Percentiles rank a stretch among this genome's conserved stretches.
These are phyloP conservation scores for Lanistes nyassanus DNA, from an alignment of 1,140 invertebrate genomes.

Conservation along the genomic window DNA sequence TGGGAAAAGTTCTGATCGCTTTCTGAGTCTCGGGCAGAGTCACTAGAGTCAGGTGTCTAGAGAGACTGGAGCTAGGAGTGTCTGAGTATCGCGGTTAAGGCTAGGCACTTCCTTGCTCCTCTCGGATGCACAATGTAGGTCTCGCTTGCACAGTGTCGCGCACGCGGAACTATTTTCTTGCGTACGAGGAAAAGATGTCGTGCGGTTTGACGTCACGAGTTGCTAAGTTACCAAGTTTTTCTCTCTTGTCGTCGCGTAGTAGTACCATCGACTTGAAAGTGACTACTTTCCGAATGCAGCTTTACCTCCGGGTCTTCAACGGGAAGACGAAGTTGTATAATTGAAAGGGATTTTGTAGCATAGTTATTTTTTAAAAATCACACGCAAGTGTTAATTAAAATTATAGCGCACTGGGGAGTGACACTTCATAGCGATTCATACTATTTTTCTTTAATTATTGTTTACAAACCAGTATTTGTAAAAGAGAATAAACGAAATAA, in stretches of 20 bases:
- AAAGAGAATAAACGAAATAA: not conserved
- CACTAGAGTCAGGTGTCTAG: not conserved
- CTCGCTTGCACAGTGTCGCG: conserved; percentile 34
- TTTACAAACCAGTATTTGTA: too few species aligned
- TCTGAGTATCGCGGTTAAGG: not conserved
- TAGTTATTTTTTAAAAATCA: too few species aligned
- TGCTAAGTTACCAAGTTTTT: conserved; percentile 49
- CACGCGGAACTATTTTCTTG: conserved; percentile 52
- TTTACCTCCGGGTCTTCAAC: too few species aligned
- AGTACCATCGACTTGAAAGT: conserved; percentile 36
- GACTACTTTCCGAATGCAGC: conserved; percentile 26
- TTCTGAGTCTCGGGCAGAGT: too few species aligned
- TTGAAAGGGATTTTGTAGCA: too few species aligned
- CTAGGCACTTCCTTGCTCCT: not conserved
- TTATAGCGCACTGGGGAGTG: too few species aligned
- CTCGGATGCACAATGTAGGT: conserved; percentile 20
- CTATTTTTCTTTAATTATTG: too few species aligned
- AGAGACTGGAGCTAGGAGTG: not conserved
- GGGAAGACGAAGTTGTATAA: too few species aligned
- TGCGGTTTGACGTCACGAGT: conserved; percentile 46
- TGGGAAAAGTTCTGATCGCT: not conserved
- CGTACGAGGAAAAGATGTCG: conserved; percentile 45
- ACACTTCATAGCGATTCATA: too few species aligned
- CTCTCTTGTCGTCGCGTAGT: conserved; percentile 33
- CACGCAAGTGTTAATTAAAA: too few species aligned